phyloP scores from a whole-genome alignment of 1,140 invertebrate species.

The Copidosoma floridanum region DNA sequence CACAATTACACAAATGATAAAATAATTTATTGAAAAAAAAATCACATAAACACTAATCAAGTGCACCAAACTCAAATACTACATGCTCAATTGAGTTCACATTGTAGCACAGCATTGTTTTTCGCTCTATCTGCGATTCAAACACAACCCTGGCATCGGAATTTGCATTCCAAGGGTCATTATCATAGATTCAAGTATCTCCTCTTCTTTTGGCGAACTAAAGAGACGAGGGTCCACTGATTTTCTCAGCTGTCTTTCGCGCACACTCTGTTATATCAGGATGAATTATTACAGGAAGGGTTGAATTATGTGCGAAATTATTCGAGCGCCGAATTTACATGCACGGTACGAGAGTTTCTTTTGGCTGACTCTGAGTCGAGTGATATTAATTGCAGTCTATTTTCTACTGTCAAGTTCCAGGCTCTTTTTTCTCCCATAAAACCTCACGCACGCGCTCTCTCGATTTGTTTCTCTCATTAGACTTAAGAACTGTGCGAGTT shows the following conservation, averaged over 20 bases:
- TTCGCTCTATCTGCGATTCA: no score
- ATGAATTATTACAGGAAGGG: slow-evolving; percentile 44
- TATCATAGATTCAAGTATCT: no score
- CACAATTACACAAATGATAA: no score
- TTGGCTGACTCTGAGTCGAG: slow-evolving; percentile 33
- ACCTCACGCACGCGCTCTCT: background rate
- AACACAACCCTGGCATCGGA: no score
- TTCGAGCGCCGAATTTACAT: slow-evolving; percentile 49
- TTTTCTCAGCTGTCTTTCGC: slow-evolving; percentile 9
- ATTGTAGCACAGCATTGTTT: no score
- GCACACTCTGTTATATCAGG: no score
- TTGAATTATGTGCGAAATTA: slow-evolving; percentile 49
- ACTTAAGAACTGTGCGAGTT: background rate
- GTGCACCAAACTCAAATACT: no score
- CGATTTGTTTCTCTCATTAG: background rate
- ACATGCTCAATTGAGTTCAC: no score
- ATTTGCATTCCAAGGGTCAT: no score
- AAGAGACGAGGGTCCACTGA: slow-evolving; percentile 8
- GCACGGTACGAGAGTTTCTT: slow-evolving; percentile 12
- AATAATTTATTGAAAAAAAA: no score
- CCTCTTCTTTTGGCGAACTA: slow-evolving; percentile 19
- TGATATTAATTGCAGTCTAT: slow-evolving; percentile 47
- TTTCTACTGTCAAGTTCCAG: background rate
- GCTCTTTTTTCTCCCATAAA: no score
- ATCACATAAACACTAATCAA: no score